Conservation (phyloP, 2,888 invertebrate genomes). For the Erannis defoliaria region DNA sequence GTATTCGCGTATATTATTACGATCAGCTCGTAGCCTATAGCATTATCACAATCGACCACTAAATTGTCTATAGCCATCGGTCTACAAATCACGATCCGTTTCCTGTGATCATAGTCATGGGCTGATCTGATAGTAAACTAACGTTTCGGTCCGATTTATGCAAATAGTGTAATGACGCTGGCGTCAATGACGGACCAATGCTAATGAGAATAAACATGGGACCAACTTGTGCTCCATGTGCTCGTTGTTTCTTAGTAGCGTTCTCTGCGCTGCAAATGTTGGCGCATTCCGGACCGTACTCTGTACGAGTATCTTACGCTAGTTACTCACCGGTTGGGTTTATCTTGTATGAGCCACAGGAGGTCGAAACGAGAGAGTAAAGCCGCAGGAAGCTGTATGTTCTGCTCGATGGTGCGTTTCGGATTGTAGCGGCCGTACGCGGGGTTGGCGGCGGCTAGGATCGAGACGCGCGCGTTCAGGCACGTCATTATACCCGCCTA, state of each 20-base stretch:
- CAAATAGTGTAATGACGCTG: no score
- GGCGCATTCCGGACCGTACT: not conserved
- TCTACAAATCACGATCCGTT: no score
- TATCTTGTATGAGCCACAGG: constrained; percentile 97
- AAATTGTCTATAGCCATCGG: no score
- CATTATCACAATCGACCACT: no score
- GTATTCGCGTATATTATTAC: no score
- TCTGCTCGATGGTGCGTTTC: constrained; percentile 97
- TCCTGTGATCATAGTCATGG: no score
- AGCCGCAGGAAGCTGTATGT: constrained; percentile 99
- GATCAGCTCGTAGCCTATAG: no score
- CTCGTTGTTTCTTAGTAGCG: not conserved
- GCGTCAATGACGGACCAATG: no score
- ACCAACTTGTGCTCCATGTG: no score
- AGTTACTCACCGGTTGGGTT: constrained; percentile 86
- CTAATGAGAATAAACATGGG: no score
- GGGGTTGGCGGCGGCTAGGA: constrained; percentile 99
- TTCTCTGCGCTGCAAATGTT: not conserved
- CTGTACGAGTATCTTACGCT: not conserved
- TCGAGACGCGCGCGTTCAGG: constrained; percentile 98
- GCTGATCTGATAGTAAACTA: no score
- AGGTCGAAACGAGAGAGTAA: constrained; percentile 98
- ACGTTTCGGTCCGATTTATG: no score
- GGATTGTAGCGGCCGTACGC: constrained; percentile 99
- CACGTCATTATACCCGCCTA: constrained; percentile 99